phyloP scores from a whole-genome alignment of 2,888 invertebrate species.

The Phymatocera aterrima region DNA sequence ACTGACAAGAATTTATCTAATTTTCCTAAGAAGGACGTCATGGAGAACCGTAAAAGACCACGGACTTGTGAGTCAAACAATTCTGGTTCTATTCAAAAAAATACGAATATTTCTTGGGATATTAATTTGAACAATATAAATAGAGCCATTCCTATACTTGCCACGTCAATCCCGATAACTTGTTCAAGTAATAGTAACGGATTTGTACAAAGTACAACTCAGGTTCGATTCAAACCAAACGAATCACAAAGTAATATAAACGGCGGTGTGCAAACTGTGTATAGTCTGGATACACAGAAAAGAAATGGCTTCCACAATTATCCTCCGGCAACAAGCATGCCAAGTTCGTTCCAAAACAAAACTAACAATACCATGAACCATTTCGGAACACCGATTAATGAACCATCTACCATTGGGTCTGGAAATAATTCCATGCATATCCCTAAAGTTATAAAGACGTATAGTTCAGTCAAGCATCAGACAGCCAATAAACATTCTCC shows the following conservation, averaged over 20 bases:
- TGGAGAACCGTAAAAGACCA: not conserved
- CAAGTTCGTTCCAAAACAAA: not conserved
- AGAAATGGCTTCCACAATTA: not conserved
- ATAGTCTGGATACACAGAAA: not conserved
- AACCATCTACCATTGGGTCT: not conserved
- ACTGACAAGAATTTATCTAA: not conserved
- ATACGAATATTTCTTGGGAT: not conserved
- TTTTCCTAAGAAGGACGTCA: not conserved
- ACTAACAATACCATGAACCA: not conserved
- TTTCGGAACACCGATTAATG: not conserved
- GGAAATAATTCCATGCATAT: not conserved
- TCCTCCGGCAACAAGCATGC: not conserved
- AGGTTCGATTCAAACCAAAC: not conserved
- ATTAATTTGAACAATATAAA: not conserved
- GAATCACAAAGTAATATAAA: not conserved
- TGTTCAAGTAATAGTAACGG: not conserved
- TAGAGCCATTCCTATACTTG: not conserved
- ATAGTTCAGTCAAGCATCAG: not conserved
- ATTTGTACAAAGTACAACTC: not conserved
- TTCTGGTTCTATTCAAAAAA: not conserved
- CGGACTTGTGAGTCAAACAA: not conserved
- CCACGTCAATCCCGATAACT: not conserved
- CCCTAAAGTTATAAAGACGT: not conserved
- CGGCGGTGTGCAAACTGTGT: not conserved
- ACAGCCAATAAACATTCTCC: not conserved